These are phyloP conservation scores for Glaucomys volans DNA, from an alignment of 2,113 vertebrate genomes.

Conservation along the genomic window DNA sequence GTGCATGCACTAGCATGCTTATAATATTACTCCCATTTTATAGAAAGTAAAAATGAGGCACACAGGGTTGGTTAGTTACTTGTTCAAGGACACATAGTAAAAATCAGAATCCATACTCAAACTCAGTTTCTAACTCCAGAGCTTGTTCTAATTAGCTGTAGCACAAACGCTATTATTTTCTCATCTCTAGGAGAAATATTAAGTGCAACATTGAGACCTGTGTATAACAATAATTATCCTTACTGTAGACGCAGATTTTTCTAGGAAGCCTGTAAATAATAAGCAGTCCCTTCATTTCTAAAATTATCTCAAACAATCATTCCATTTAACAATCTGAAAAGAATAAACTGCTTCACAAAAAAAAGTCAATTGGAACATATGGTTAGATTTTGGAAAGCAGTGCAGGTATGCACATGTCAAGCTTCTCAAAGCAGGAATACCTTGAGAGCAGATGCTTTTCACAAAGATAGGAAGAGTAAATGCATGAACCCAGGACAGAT, in stretches of 20 bases:
- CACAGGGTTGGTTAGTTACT: not conserved
- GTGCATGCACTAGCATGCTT: not conserved
- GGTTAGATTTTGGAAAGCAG: not conserved
- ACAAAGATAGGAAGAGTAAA: not conserved
- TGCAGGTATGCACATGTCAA: not conserved
- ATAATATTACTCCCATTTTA: not conserved
- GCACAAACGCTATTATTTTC: not conserved
- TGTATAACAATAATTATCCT: not conserved
- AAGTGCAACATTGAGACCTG: not conserved
- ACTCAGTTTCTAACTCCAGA: not conserved
- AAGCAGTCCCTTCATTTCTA: not conserved
- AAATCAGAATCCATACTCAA: not conserved
- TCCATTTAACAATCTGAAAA: not conserved
- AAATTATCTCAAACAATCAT: not conserved
- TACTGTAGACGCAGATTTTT: not conserved
- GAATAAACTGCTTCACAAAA: not conserved
- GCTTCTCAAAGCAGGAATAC: not conserved
- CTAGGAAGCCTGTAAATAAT: not conserved
- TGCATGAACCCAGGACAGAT: not conserved
- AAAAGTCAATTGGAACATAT: not conserved
- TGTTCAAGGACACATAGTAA: not conserved
- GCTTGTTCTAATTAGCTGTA: not conserved
- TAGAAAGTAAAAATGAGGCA: not conserved
- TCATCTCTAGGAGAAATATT: not conserved
- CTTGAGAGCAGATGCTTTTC: not conserved